phyloP scores from a whole-genome alignment of 2,113 vertebrate species.

The Apeltes quadracus region DNA sequence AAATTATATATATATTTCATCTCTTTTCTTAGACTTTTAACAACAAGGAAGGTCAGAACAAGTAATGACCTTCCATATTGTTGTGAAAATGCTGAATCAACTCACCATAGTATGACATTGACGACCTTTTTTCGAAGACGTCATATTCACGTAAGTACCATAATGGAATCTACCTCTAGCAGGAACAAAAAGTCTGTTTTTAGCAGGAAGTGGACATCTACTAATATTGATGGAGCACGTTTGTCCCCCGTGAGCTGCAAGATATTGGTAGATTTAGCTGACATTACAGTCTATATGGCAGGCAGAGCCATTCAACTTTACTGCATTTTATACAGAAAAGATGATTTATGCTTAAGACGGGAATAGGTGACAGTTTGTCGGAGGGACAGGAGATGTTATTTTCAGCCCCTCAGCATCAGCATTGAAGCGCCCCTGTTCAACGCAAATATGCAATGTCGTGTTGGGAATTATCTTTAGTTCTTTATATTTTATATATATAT shows the following conservation, averaged over 20 bases:
- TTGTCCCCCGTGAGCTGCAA: constrained; percentile 57
- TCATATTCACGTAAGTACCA: constrained; percentile 4
- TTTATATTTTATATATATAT: too few species aligned
- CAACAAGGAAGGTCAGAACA: too few species aligned
- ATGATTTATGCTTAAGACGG: constrained; percentile 74
- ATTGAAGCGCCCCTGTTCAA: constrained; percentile 49
- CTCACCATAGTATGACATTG: constrained; percentile 7
- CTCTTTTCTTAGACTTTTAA: constrained; percentile 5
- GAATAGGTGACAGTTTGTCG: constrained; percentile 62
- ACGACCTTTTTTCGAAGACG: constrained; percentile 13
- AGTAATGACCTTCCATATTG: not conserved
- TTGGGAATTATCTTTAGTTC: not conserved
- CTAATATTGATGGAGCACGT: constrained; percentile 81
- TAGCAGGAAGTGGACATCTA: constrained; percentile 63
- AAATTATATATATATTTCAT: not conserved
- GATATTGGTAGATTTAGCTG: constrained; percentile 76
- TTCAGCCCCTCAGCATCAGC: constrained; percentile 56
- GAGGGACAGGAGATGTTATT: constrained; percentile 66
- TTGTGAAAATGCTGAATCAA: constrained; percentile 39
- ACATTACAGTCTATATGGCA: constrained; percentile 68
- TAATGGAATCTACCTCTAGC: not conserved
- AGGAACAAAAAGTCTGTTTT: constrained; percentile 64
- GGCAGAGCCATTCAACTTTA: constrained; percentile 58
- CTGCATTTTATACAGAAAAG: constrained; percentile 47
- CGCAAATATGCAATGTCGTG: constrained; percentile 31